A percentile compares a stretch with the other conserved stretches of the same genome.
phyloP scores from a whole-genome alignment of 2,113 vertebrate genomes.

The Fregata magnificens region DNA sequence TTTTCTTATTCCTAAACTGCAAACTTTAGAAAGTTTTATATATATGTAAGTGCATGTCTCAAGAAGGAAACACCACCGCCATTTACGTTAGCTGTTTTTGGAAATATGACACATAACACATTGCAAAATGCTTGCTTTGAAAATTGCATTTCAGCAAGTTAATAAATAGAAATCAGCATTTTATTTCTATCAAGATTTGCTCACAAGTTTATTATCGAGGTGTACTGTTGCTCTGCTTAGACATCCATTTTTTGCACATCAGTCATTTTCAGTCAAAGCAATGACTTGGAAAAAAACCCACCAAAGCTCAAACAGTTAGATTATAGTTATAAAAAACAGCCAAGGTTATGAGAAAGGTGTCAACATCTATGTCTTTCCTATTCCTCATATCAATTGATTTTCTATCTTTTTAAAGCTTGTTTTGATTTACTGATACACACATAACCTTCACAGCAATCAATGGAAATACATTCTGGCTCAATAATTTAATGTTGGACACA shows the following conservation, averaged over 20 bases:
- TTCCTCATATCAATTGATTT: slow-evolving; percentile 41
- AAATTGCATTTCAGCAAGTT: not conserved
- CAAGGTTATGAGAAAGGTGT: not conserved
- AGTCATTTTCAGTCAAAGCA: not conserved
- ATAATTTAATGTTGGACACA: not conserved
- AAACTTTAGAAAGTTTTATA: not conserved
- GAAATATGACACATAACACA: not conserved
- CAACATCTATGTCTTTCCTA: not conserved
- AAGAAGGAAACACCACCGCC: not conserved
- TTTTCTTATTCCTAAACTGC: not conserved
- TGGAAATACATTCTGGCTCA: slow-evolving; percentile 4
- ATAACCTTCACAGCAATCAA: slow-evolving; percentile 50
- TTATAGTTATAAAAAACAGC: not conserved
- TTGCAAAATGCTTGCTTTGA: not conserved
- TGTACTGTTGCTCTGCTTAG: not conserved
- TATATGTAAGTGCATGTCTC: not conserved
- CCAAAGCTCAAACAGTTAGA: not conserved
- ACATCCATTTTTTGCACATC: not conserved
- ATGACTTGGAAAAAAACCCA: not conserved
- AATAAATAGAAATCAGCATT: not conserved
- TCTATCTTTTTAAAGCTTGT: slow-evolving; percentile 28
- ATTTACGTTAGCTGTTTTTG: fast-evolving
- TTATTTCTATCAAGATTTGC: not conserved
- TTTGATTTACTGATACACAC: slow-evolving; percentile 52
- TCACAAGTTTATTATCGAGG: not conserved